Base-by-base conservation (phyloP, 37 sponge, comb jelly and placozoan genomes). In the Bolinopsis microptera region DNA sequence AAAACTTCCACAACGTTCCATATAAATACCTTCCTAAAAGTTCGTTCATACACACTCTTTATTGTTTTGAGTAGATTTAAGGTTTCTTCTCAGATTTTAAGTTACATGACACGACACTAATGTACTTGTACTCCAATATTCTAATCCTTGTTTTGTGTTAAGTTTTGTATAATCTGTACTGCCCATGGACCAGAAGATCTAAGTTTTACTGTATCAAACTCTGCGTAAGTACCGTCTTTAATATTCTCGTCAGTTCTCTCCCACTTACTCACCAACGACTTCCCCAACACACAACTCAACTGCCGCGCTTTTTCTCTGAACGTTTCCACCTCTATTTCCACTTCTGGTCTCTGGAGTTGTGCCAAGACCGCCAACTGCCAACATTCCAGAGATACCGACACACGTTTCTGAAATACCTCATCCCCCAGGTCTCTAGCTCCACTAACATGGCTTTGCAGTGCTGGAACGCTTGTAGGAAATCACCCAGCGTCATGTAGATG, bases 381-480 rank as follows among this genome's bases (percentile, higher is more conserved):
- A 72, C 75, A 72, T 72, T 72, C 75, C 75, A 72, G 75, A 28
- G 75, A 30, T 24, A 72, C 75, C n/a, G 75, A 72, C 31, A 72
- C 75, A 5, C 31, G 27, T 28, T 72, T 72, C 5, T 3, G 31
- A n/a, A 72, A n/a, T 24, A 72, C 75, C 18, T 72, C 75, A 3
- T 72, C 75, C 5, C 31, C 75, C 18, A 72, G 75, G 5, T 3
- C 27, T 72, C 75, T 24, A 72, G 5, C 31, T 30, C 27, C 5
- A 3, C 75, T 24, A 72, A 28, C 75, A 72, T 72, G 25, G 75
- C 31, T 24, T 72, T 72, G 75, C 75, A 72, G 18, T 72, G 75
- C 3, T 72, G 22, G 2, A 72, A 21, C 5, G 75, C 75, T 28
- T 72, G 75, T 5, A 72, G 75, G 18, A 72, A 72, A 28, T 72